Conservation (phyloP, 2,888 invertebrate species). For the Limnephilus lunatus region DNA sequence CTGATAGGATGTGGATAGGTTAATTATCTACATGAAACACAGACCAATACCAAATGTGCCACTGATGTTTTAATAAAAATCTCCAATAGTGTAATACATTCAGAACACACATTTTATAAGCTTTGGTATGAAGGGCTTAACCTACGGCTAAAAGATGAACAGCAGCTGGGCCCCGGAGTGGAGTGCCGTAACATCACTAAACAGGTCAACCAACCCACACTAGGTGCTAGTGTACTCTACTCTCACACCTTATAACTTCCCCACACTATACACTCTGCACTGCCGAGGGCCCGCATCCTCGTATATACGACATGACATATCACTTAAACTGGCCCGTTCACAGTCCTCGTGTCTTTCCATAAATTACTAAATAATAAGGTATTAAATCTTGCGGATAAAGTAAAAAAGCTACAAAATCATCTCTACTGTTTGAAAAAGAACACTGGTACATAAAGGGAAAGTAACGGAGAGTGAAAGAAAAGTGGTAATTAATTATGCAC, state of each 20-base stretch:
- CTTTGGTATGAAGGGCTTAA: conserved; percentile 66
- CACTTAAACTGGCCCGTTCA: conserved; percentile 66
- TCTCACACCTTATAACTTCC: conserved; percentile 54
- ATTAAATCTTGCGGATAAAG: conserved; percentile 60
- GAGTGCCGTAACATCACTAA: conserved; percentile 60
- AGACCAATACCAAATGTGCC: conserved; percentile 69
- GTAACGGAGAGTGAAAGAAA: conserved; percentile 59
- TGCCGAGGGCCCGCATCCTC: conserved; percentile 58
- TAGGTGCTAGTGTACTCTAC: conserved; percentile 55
- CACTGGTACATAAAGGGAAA: conserved; percentile 60
- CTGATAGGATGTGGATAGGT: conserved; percentile 65
- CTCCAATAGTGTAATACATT: conserved; percentile 53
- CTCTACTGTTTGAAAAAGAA: conserved; percentile 57
- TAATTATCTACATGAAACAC: conserved; percentile 66
- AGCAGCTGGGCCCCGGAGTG: conserved; percentile 55
- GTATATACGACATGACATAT: conserved; percentile 53
- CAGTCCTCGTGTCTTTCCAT: conserved; percentile 62
- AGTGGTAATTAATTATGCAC: conserved; percentile 60
- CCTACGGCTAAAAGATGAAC: conserved; percentile 64
- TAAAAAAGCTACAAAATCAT: conserved; percentile 65
- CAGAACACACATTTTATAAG: conserved; percentile 64
- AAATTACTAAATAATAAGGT: conserved; percentile 61
- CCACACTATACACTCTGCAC: conserved; percentile 49
- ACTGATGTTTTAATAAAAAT: conserved; percentile 68
- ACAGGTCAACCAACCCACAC: conserved; percentile 59